Base-by-base conservation (phyloP, 2,888 invertebrate species). In the Drosophila ezoana region DNA sequence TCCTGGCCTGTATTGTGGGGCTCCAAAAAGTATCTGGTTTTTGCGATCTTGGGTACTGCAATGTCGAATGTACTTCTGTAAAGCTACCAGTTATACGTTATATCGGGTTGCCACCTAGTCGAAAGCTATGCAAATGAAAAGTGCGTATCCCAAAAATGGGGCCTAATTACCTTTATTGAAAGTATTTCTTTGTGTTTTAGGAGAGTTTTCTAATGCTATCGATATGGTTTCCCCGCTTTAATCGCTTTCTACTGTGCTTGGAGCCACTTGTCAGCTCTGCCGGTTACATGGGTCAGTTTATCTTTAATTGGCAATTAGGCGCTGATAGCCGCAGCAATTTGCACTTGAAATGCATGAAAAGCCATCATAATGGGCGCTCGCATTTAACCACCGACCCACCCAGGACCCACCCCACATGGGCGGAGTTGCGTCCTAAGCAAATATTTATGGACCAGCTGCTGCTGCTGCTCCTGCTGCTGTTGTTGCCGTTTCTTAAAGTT, bases 251-350 rank as follows among this genome's bases (percentile, higher is more conserved):
- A 35, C 28, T 52, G 16, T 40, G 45, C 18, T 38, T 8, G 40
- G 14, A 9, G 10, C 32, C 14, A 11, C 23, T 48, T 28, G 40
- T 32, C n/a, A 18, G 64, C n/a, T 14, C 33, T 48, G 48, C n/a
- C 60, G 48, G 51, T 11, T 52, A 57, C 60, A 49, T 45, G 73
- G 78, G 75, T 64, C 66, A 69, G 87, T 83, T 86, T 69, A 69
- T 77, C 85, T 84, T 84, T 89, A 83, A 83, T 89, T 83, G 83
- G 48, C 83, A 83, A 83, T 83, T 83, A 83, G 83, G 47, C 66
- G 72, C 69, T 83, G 89, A 83, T 89, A 83, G 72, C 85, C 87
- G 75, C 84, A 72, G 87, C 84, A 87, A 88, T 83, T 87, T 88
- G 81, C 81, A 84, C 88, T 81, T 72, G 86, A 81, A 69, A 81